phyloP scores from a whole-genome alignment of 2,113 vertebrate genomes.

The Tor tambroides region DNA sequence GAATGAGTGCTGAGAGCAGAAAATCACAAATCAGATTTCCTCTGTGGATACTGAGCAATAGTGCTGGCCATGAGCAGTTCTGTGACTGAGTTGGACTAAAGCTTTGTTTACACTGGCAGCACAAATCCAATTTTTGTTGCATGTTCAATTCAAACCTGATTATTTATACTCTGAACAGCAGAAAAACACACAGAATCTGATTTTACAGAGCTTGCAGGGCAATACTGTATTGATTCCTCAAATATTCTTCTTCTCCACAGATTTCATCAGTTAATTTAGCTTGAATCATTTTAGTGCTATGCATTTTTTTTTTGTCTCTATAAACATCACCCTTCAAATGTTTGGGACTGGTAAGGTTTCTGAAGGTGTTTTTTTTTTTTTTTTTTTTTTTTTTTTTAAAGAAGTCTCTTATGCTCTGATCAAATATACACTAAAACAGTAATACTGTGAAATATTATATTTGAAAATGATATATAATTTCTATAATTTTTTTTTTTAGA shows the following conservation, averaged over 20 bases:
- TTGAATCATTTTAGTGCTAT: not conserved
- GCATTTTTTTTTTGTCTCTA: no score
- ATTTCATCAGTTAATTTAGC: not conserved
- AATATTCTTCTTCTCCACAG: not conserved
- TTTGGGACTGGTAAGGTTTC: no score
- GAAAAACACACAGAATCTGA: not conserved
- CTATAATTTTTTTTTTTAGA: no score
- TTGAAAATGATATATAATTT: no score
- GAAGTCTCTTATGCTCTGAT: no score
- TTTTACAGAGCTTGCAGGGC: not conserved
- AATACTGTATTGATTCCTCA: constrained; percentile 16
- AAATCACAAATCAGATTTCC: constrained; percentile 20
- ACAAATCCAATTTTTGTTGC: constrained; percentile 22
- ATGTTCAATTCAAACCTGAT: not conserved
- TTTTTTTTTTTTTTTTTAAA: no score
- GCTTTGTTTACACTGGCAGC: constrained; percentile 4
- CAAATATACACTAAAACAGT: no score
- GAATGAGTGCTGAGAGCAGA: not conserved
- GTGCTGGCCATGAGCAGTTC: not conserved
- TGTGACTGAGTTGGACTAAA: constrained; percentile 2
- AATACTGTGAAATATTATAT: no score
- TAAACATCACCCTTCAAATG: no score
- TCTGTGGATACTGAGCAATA: constrained; percentile 6
- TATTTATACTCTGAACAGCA: not conserved
- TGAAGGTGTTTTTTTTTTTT: no score